phyloP scores from a whole-genome alignment of 2,113 vertebrate species.

The Hipposideros armiger region DNA sequence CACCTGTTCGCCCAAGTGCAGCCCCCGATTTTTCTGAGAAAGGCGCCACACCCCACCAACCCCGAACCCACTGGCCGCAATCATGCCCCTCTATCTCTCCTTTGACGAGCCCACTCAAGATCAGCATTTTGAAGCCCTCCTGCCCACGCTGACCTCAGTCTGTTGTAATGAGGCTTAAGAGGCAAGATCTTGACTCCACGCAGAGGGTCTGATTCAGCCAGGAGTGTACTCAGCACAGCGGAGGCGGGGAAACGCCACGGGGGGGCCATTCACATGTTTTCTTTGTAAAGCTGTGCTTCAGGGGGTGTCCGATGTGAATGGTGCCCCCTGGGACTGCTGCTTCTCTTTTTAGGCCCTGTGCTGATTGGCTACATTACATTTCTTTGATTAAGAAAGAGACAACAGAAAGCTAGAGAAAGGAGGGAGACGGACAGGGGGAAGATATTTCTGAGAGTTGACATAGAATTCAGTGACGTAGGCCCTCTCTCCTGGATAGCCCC shows the following conservation, averaged over 20 bases:
- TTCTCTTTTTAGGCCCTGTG: background rate
- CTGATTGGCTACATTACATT: slow-evolving; percentile 41
- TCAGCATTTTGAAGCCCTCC: slow-evolving; percentile 53
- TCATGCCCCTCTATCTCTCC: slow-evolving; percentile 68
- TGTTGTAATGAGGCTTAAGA: slow-evolving; percentile 46
- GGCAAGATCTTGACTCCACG: background rate
- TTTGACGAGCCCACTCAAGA: slow-evolving; percentile 58
- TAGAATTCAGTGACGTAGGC: background rate
- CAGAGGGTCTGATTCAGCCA: background rate
- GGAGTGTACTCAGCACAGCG: rapidly evolving
- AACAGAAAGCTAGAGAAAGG: background rate
- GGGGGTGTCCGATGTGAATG: background rate
- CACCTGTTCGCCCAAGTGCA: slow-evolving; percentile 74
- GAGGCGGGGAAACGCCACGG: rapidly evolving
- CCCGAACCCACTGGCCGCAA: background rate
- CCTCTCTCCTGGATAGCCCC: background rate
- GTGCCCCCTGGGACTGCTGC: background rate
- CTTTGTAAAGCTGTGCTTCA: background rate
- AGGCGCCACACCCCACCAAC: background rate
- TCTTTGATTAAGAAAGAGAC: slow-evolving; percentile 52
- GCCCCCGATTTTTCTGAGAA: slow-evolving; percentile 60
- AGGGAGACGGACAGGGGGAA: background rate
- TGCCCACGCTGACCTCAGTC: slow-evolving; percentile 34
- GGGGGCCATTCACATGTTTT: background rate
- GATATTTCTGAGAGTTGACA: background rate